Evolutionary conservation across 2,888 invertebrate species (phyloP), one percentile per base, ranked within the genome.

Genomic region (Brachypterus glaber): DNA sequence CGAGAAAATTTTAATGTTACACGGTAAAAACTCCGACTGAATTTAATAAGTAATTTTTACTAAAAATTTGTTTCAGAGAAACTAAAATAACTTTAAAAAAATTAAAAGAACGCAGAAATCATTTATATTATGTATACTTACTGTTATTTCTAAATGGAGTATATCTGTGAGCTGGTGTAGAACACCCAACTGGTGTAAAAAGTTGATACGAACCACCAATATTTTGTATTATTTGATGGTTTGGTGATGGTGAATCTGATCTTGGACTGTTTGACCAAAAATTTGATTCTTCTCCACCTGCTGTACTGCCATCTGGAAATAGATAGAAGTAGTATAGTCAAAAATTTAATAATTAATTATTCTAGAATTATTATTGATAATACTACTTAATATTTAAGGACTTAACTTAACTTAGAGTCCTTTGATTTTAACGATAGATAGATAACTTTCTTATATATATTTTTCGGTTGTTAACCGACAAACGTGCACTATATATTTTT

Each of bases 231-330:
- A 48, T 50, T 16, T 51, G 27, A 33, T 50, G 50, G 42, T 49
- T 59, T 17, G 62, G 59, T 1, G 60, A 60, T 14, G 60, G 59
- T 3, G 61, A 60, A 45, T 62, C 61, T n/a, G 61, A 61, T 47
- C 62, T 44, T 1, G 63, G 62, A 45, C 62, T 61, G 37, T 55
- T 60, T 16, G 60, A 58, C 62, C 62, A 63, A 47, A 62, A 60
- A 45, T 58, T 63, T 18, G 63, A 60, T 40, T 63, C 63, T 16
- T 63, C 63, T 4, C 54, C 58, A 11, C 55, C 55, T 38, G 50
- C 42, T 7, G 57, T 53, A 40, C 56, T 57, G 13, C 57, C 52
- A 52, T 58, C 58, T 58, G 48, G 17, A 35, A 37, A n/a, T n/a
- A 9, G 14, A 17, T 25, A 15, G 18, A 17, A 17, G 31, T 29